These are phyloP conservation scores for Bufo bufo DNA, from an alignment of 2,113 vertebrate species.

Conservation along the genomic window DNA sequence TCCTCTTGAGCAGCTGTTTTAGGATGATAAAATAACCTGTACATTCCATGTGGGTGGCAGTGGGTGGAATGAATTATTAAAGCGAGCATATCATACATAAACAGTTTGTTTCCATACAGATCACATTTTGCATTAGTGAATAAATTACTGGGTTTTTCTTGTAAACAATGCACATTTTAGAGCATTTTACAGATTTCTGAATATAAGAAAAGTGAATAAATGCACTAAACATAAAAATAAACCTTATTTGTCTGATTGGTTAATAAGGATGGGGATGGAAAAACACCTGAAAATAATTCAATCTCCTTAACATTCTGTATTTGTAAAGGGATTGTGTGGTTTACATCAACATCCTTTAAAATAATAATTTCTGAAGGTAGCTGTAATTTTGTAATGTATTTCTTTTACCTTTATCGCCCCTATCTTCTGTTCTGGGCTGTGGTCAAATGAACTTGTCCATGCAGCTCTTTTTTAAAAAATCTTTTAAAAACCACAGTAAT, in stretches of 20 bases:
- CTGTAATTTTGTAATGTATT: no score
- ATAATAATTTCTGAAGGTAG: no score
- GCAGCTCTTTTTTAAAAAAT: no score
- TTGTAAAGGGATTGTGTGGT: no score
- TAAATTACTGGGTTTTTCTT: constrained; percentile 33
- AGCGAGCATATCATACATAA: constrained; percentile 43
- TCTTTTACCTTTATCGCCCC: no score
- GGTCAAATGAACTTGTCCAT: no score
- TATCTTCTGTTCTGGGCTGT: no score
- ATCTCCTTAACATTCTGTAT: no score
- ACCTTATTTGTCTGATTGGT: background rate
- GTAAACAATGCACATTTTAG: constrained; percentile 21
- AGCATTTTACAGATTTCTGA: background rate
- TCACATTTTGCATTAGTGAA: constrained; percentile 51
- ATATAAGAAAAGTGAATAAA: constrained; percentile 1
- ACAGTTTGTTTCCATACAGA: constrained; percentile 55
- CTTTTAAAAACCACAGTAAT: no score
- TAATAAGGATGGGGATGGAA: background rate
- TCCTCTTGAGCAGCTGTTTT: constrained; percentile 50
- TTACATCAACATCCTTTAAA: no score
- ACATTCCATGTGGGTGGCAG: constrained; percentile 52
- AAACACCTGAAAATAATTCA: no score
- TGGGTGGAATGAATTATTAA: constrained; percentile 57
- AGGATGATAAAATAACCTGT: constrained; percentile 49
- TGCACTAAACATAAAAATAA: background rate